Conservation (phyloP, 2,888 invertebrate species). For the Kryphioiulus occultus region DNA sequence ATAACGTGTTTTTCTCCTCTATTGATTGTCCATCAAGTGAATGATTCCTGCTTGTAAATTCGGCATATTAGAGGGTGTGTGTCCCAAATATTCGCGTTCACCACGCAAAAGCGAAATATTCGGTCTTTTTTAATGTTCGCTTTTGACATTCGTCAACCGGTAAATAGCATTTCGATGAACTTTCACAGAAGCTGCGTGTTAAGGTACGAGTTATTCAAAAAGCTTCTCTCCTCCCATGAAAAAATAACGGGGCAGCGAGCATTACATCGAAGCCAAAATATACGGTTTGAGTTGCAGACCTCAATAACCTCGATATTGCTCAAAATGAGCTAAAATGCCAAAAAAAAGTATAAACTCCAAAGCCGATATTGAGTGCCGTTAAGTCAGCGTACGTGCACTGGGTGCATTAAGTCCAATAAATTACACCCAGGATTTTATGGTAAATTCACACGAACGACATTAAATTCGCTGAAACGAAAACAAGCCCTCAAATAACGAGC, state of each 20-base stretch:
- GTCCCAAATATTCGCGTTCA: not conserved
- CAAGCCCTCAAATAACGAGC: not conserved
- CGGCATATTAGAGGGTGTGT: not conserved
- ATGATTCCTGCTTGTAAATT: not conserved
- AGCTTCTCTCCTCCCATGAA: not conserved
- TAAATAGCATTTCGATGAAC: conserved; percentile 41
- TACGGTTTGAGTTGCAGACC: not conserved
- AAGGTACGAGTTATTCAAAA: not conserved
- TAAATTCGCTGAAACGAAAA: not conserved
- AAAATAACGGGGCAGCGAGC: not conserved
- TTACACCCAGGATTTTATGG: not conserved
- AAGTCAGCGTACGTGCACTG: not conserved
- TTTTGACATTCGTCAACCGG: conserved; percentile 41
- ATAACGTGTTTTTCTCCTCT: not conserved
- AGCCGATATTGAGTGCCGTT: not conserved
- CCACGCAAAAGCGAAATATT: not conserved
- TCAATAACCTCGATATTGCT: not conserved
- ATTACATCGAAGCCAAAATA: not conserved
- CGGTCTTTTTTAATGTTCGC: not conserved
- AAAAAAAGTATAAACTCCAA: not conserved
- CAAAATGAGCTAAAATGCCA: not conserved
- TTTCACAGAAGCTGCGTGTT: not conserved
- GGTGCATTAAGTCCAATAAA: not conserved
- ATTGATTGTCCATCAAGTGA: not conserved
- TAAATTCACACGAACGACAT: not conserved